Evolutionary conservation across 2,113 vertebrate genomes (phyloP).

Genomic region (Phasianus colchicus): DNA sequence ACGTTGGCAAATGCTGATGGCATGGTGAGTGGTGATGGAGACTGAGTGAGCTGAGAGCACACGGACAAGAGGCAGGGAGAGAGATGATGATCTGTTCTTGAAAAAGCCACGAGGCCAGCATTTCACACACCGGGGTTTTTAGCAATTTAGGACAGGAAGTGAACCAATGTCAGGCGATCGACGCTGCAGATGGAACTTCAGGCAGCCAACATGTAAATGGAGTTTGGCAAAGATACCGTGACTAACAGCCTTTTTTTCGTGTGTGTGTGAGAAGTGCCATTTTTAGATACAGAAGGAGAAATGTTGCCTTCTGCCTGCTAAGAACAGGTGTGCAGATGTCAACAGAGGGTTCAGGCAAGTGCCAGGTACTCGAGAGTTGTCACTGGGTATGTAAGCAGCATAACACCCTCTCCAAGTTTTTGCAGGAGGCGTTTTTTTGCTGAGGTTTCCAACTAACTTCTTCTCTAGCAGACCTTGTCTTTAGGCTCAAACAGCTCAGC

Average conservation of each 20-base stretch:
- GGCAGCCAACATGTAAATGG: constrained; percentile 61
- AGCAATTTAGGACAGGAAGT: constrained; percentile 59
- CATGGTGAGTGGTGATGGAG: fast-evolving
- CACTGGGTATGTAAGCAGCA: constrained; percentile 19
- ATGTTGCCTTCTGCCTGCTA: constrained; percentile 54
- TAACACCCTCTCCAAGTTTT: constrained; percentile 17
- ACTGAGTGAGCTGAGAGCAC: neutral
- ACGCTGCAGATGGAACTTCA: constrained; percentile 59
- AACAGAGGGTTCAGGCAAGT: neutral
- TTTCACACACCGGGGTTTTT: neutral
- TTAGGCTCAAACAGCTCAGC: neutral
- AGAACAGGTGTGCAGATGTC: constrained; percentile 65
- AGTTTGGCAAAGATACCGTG: constrained; percentile 17
- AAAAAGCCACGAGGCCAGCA: fast-evolving
- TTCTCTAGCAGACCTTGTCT: neutral
- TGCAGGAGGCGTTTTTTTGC: neutral
- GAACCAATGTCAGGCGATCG: constrained; percentile 21
- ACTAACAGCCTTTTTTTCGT: constrained; percentile 16
- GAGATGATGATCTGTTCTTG: neutral
- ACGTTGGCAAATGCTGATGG: neutral
- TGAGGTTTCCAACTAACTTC: neutral
- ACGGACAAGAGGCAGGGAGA: fast-evolving
- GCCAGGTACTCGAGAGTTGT: constrained; percentile 40
- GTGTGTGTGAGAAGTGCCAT: constrained; percentile 33
- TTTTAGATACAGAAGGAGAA: constrained; percentile 49